Evolutionary conservation across 2,797 vertebrate genomes (phyloP).

Genomic region (Luscinia megarhynchos): DNA sequence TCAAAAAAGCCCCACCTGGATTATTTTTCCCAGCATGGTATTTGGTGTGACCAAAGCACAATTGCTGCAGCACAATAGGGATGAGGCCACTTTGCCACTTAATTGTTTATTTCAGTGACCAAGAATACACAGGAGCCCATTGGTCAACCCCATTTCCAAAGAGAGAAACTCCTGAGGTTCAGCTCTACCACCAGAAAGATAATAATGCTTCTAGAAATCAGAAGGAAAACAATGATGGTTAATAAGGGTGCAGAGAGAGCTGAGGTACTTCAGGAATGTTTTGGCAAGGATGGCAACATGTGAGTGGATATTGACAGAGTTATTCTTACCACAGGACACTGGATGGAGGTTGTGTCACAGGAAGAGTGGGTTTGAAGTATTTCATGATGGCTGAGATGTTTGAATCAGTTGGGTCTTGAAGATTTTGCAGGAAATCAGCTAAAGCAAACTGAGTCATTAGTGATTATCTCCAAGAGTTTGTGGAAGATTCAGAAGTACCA

Average conservation of each 20-base stretch:
- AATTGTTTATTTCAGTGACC: neutral
- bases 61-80: neutral
- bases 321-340: neutral
- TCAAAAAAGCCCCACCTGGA: neutral
- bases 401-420: neutral
- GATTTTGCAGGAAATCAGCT: constrained; percentile 26
- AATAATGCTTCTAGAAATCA: neutral
- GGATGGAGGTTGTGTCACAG: neutral
- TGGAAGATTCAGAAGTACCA: constrained; percentile 38
- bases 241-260: neutral
- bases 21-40: neutral
- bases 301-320: neutral
- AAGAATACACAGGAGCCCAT: neutral
- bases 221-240: neutral
- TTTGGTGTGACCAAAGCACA: neutral
- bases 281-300: neutral
- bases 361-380: constrained; percentile 4
- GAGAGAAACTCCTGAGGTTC: neutral
- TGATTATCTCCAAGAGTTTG: constrained; percentile 48
- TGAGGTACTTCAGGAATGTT: neutral
- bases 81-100: neutral
- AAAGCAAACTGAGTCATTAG: constrained; percentile 49
- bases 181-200: neutral
- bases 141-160: neutral
- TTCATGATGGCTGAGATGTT: neutral